Percentiles rank a stretch among this genome's conserved stretches.
phyloP scores from a whole-genome alignment of 2,888 invertebrate genomes.

The Torymus aiolomorphi region DNA sequence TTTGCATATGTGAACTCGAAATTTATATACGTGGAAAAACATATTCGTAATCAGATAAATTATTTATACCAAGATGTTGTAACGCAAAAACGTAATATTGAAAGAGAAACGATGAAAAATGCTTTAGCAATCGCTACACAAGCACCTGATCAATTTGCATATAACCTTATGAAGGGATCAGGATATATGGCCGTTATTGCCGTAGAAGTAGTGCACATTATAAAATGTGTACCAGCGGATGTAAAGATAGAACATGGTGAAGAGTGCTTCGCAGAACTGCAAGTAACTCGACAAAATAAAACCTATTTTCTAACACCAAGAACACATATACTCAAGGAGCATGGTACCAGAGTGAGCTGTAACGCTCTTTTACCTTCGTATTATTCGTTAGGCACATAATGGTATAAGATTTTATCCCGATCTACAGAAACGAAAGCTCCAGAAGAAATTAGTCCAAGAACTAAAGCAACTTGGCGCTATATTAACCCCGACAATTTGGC shows the following conservation, averaged over 20 bases:
- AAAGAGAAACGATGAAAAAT: slow-evolving; percentile 41
- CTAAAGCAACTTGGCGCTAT: slow-evolving; percentile 21
- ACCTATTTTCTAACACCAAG: too few relatives aligned
- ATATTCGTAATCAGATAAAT: slow-evolving; percentile 61
- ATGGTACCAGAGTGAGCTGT: not conserved
- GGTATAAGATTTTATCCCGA: slow-evolving; percentile 50
- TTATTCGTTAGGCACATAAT: slow-evolving; percentile 46
- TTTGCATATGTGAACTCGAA: slow-evolving; percentile 62
- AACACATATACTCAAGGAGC: not conserved
- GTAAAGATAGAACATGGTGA: not conserved
- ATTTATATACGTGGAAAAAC: slow-evolving; percentile 64
- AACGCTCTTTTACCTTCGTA: not conserved
- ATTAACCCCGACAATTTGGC: slow-evolving; percentile 36
- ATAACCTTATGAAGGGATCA: slow-evolving; percentile 43
- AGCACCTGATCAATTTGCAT: too few relatives aligned
- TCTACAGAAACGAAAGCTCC: too few relatives aligned
- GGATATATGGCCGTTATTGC: slow-evolving; percentile 15
- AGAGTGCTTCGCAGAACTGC: not conserved
- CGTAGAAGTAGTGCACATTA: too few relatives aligned
- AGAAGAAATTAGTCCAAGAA: slow-evolving; percentile 24
- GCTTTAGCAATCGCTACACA: slow-evolving; percentile 39
- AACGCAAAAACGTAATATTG: slow-evolving; percentile 60
- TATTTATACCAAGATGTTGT: slow-evolving; percentile 62
- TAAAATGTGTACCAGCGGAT: not conserved
- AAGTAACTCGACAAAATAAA: not conserved